Evolutionary conservation across 2,113 vertebrate genomes (phyloP), one percentile per base, ranked within the genome.

Genomic region (Condylura cristata): DNA sequence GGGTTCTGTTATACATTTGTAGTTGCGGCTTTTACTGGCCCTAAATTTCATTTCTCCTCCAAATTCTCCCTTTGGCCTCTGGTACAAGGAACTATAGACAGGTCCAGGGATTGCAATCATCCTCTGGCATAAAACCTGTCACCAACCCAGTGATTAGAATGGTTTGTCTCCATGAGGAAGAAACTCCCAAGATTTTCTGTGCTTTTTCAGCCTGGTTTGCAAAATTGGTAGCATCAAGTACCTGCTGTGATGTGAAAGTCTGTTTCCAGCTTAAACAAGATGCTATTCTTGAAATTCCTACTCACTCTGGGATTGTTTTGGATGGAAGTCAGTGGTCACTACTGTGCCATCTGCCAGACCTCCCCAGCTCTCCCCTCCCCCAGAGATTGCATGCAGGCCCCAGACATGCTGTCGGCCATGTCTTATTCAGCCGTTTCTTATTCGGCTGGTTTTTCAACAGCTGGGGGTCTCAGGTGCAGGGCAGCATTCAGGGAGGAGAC

Each of bases 31-130:
- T 87, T 82, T 0, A 1, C 22, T 83, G 37, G 11, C n/a, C 41
- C 39, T 61, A 51, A 10, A 8, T 91, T 63, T 48, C 26, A 12
- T 81, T 96, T 30, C 41, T 92, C 66, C 41, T 80, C 37, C 48
- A 60, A 37, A 74, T 94, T 89, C 66, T 46, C 72, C 56, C 20
- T 3, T 10, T 53, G 34, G 30, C 48, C 80, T 75, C 58, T 11
- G 4, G 22, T 24, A 39, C 14, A 92, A n/a, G 30, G 63, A 51
- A 16, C 18, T 5, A 1, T 22, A 39, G 8, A 1, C 11, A 17
- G 10, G 58, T 32, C 72, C 22, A 68, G 24, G 71, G 10, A 32
- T 9, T n/a, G 32, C 14, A 28, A 1, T 32, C 34, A 81, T 5
- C 13, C 44, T n/a, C 58, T 51, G 41, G 7, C 48, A 58, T 85